These are phyloP conservation scores for Orius insidiosus DNA, from an alignment of 1,140 invertebrate genomes.

Conservation along the genomic window DNA sequence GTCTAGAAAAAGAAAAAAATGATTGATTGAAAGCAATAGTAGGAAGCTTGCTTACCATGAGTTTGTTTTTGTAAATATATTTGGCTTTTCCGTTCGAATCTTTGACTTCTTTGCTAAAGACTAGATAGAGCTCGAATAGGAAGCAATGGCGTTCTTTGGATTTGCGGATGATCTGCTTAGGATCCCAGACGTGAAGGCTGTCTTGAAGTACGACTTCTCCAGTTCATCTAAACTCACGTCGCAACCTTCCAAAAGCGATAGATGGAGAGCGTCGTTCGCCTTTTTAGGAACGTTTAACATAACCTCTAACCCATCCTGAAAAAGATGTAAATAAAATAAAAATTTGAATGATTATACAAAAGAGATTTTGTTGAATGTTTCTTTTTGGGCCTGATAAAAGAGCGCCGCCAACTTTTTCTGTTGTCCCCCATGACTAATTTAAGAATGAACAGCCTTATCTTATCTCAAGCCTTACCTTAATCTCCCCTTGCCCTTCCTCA, in stretches of 20 bases:
- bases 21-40: no score
- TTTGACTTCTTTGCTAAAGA: conserved; percentile 96
- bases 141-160: conserved; percentile 91
- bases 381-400: neutral
- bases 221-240: conserved; percentile 79
- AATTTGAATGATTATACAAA: conserved; percentile 22
- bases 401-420: neutral
- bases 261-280: conserved; percentile 97
- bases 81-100: conserved; percentile 83
- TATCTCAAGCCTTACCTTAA: conserved; percentile 51
- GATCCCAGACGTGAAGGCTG: conserved; percentile 92
- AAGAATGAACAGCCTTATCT: neutral
- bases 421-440: neutral
- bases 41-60: conserved; percentile 89
- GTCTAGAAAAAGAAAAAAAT: conserved; percentile 59
- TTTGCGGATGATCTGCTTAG: conserved; percentile 90
- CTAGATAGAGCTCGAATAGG: conserved; percentile 92
- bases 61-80: conserved; percentile 91
- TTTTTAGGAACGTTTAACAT: conserved; percentile 98
- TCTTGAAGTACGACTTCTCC: conserved; percentile 87
- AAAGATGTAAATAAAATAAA: conserved; percentile 17
- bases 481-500: conserved; percentile 89
- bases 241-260: conserved; percentile 89
- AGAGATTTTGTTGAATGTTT: neutral
- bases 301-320: conserved; percentile 83